Evolutionary conservation across 2,888 invertebrate genomes (phyloP), one percentile per base, ranked within the genome.

Genomic region (Diaprepes abbreviatus): DNA sequence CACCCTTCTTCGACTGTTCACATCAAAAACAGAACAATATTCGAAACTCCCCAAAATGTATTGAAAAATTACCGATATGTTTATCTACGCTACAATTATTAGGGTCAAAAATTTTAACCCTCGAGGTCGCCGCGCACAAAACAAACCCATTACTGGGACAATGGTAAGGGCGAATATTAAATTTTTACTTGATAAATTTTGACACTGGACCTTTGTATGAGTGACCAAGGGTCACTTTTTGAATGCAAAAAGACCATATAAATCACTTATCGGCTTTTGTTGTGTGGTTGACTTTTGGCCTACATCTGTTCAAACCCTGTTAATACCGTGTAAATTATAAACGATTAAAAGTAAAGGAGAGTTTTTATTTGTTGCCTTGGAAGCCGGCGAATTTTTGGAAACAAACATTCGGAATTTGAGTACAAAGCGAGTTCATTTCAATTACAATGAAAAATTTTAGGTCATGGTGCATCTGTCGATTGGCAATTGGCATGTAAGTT

Each of bases 41-140:
- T 36, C n/a, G 24, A 36, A 62, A 55, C 52, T 59, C 52, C 59
- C 70, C 60, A 69, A 73, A 73, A n/a, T 73, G 78, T 77, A 78
- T 77, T 83, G 83, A 84, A 83, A 83, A 83, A 83, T 83, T 83
- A 79, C 76, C 78, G 81, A 81, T 80, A 67, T 84, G 82, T 83
- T 83, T 83, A 83, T 84, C 79, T 76, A 82, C 80, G 82, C 77
- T 82, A 83, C 82, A 83, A 83, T 83, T 83, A 81, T 78, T 66
- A 78, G 81, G 84, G 83, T 82, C 82, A 82, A 82, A 83, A 81
- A 79, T 78, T 81, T 84, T 84, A 83, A 84, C 83, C 83, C 82
- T 77, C 48, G 67, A 79, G 82, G 79, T 79, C 79, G 76, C 58
- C 50, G 28, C 70, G 45, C 69, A 82, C 82, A 83, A 82, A 78